A percentile compares a stretch with the other conserved stretches of the same genome.
phyloP scores from a whole-genome alignment of 2,797 vertebrate genomes.

The Sebastes vulpes region DNA sequence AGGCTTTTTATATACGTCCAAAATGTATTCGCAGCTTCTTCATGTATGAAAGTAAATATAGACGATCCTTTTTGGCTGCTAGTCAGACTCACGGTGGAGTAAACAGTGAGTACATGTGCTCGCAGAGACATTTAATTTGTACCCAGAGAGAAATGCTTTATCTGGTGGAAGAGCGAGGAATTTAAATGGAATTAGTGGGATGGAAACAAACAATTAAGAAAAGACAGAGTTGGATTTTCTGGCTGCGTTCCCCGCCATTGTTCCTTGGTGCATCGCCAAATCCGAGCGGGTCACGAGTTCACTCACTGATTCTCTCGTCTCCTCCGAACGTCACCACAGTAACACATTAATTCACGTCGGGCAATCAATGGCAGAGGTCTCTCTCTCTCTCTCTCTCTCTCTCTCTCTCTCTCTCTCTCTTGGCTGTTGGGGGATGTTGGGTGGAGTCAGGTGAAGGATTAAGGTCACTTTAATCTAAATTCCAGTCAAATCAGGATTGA shows the following conservation, averaged over 20 bases:
- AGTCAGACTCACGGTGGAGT: conserved; percentile 35
- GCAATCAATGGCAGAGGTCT: conserved; percentile 22
- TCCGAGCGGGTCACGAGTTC: conserved; percentile 53
- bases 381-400: background rate
- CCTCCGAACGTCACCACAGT: conserved; percentile 8
- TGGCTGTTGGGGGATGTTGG: background rate
- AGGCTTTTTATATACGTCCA: background rate
- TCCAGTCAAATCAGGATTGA: conserved; percentile 63
- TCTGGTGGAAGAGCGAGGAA: conserved; percentile 38
- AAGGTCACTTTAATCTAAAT: conserved; percentile 77
- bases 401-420: background rate
- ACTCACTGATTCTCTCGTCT: conserved; percentile 29
- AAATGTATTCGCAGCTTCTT: conserved; percentile 33
- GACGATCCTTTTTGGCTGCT: conserved; percentile 14
- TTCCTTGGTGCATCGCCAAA: conserved; percentile 47
- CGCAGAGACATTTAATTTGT: conserved; percentile 38
- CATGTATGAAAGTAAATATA: conserved; percentile 43
- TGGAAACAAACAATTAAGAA: conserved; percentile 55
- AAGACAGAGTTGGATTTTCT: conserved; percentile 53
- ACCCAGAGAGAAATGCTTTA: conserved; percentile 39
- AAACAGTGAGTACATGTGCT: conserved; percentile 29
- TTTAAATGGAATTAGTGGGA: conserved; percentile 49
- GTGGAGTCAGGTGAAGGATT: conserved; percentile 69
- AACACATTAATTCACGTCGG: conserved; percentile 27
- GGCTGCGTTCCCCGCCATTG: conserved; percentile 31